A percentile compares a stretch with the other conserved stretches of the same genome.
These are phyloP conservation scores for Mesorhabditis belari DNA, from an alignment of 2,888 invertebrate species.

Conservation along the genomic window DNA sequence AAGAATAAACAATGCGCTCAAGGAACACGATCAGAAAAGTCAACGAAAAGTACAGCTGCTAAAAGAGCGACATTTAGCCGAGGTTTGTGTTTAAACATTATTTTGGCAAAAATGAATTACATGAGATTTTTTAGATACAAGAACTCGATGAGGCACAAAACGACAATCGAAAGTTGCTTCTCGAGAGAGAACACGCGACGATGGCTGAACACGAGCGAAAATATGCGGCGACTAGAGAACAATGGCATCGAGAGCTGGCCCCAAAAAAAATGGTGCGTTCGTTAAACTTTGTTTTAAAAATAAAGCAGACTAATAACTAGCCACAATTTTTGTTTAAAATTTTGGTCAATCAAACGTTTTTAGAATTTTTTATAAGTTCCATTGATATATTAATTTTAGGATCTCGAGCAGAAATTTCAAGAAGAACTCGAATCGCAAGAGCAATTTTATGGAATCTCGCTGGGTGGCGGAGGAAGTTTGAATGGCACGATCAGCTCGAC, in stretches of 20 bases:
- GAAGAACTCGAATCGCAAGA: constrained; percentile 44
- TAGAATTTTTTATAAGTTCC: neutral
- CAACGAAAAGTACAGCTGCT: constrained; percentile 11
- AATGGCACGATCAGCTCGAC: neutral
- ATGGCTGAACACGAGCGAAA: constrained; percentile 47
- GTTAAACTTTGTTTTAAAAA: too few species aligned
- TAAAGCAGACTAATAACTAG: too few species aligned
- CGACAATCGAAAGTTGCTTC: constrained; percentile 45
- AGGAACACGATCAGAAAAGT: constrained; percentile 44
- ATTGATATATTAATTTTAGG: constrained; percentile 18
- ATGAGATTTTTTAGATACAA: constrained; percentile 19
- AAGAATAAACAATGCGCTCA: constrained; percentile 36
- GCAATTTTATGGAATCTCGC: constrained; percentile 37
- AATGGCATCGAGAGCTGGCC: constrained; percentile 42
- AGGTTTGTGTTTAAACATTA: constrained; percentile 10
- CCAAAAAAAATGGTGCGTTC: constrained; percentile 38
- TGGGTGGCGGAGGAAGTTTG: neutral
- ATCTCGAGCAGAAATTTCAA: constrained; percentile 40
- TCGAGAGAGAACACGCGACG: constrained; percentile 46
- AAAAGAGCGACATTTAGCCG: constrained; percentile 20
- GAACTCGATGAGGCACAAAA: constrained; percentile 51
- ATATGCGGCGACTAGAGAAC: constrained; percentile 38
- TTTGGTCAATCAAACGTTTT: too few species aligned
- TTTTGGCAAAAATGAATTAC: neutral
- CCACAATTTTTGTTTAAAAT: too few species aligned